Base-by-base conservation (phyloP, 1,140 invertebrate species). In the Papilio machaon region DNA sequence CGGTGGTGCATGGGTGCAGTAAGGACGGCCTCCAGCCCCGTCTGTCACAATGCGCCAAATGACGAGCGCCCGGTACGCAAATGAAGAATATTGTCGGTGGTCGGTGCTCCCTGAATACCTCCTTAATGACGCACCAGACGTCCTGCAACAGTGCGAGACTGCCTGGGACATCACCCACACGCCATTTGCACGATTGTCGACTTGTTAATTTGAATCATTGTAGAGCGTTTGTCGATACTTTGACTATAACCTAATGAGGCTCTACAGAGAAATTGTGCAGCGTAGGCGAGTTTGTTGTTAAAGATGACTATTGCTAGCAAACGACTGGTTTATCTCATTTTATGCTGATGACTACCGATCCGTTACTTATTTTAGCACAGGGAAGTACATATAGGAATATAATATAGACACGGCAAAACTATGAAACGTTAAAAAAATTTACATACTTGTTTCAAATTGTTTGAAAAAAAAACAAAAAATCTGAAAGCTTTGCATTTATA, bases 11-110 rank as follows among this genome's bases (percentile, higher is more conserved):
- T 87, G 83, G 86, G 81, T 89, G 88, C 89, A 88, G 84, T 83
- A 89, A 89, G 89, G 91, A 84, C 88, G 81, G 85, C 79, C 82
- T 83, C 73, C 82, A 83, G 82, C 81, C 84, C 78, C 81, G 84
- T 80, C 85, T 82, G 82, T 86, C 91, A 94, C 92, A 92, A 94
- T 94, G 85, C 89, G 87, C 86, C 90, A 92, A 94, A 92, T 94
- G 91, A 92, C 89, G 91, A 79, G 87, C 88, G 85, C 83, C 88
- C 88, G 88, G 89, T 90, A 92, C 92, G 92, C 89, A 93, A 94
- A 93, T 94, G 92, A 94, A 93, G 93, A 94, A 93, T 94, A 94
- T 94, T 94, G 92, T 93, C 91, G 91, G 90, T 70, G 64, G 64
- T 70, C 64, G 64, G 64, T 70, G 88, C 89, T 80, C 87, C 85